Conservation (phyloP, 2,888 invertebrate genomes). For the Spodoptera littoralis region DNA sequence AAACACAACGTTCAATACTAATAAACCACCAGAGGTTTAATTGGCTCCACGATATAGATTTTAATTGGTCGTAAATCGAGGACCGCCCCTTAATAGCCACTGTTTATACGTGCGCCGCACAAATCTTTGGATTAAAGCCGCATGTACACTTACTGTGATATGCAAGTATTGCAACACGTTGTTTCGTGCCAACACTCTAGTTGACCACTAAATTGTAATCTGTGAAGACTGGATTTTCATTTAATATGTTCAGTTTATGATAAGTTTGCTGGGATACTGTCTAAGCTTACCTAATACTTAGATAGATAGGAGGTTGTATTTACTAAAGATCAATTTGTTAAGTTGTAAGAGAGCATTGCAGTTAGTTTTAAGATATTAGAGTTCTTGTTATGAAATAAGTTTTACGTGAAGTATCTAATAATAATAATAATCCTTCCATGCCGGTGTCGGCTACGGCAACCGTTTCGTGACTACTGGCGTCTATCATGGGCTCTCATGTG, state of each 20-base stretch:
- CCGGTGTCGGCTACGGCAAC: too few relatives aligned
- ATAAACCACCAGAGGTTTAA: slow-evolving; percentile 82
- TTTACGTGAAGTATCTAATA: too few relatives aligned
- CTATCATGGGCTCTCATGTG: too few relatives aligned
- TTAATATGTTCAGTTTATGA: background rate
- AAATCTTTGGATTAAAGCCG: slow-evolving; percentile 67
- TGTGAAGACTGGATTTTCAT: background rate
- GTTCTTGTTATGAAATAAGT: too few relatives aligned
- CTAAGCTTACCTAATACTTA: background rate
- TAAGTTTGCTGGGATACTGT: background rate
- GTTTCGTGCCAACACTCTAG: slow-evolving; percentile 14
- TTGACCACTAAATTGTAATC: slow-evolving; percentile 1
- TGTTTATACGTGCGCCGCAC: slow-evolving; percentile 63
- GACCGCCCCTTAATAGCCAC: slow-evolving; percentile 73
- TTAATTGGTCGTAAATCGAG: slow-evolving; percentile 85
- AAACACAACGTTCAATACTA: slow-evolving; percentile 74
- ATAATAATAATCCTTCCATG: too few relatives aligned
- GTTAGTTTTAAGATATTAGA: too few relatives aligned
- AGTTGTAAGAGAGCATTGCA: too few relatives aligned
- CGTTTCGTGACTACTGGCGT: too few relatives aligned
- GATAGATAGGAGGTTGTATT: too few relatives aligned
- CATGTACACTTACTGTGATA: slow-evolving; percentile 49
- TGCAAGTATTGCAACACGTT: slow-evolving; percentile 10
- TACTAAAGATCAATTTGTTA: too few relatives aligned
- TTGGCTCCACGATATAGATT: slow-evolving; percentile 83